Percentiles rank a stretch among this genome's conserved stretches.
Conservation (phyloP, 2,888 invertebrate species). For the Pogonocherus hispidulus region DNA sequence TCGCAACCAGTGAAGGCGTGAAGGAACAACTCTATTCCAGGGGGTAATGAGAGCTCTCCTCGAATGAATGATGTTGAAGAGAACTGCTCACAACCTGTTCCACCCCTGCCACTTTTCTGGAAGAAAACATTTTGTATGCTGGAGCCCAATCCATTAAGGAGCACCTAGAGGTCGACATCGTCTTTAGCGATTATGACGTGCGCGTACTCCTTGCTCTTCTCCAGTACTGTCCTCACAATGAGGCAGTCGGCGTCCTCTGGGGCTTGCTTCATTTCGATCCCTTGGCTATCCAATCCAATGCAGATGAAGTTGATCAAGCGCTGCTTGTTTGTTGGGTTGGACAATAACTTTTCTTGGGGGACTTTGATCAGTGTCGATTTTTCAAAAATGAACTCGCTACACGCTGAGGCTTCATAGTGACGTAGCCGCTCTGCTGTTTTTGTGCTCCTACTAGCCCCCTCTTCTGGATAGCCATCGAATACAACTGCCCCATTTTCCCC, state of each 20-base stretch:
- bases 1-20: background rate
- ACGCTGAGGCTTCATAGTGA: too few species aligned
- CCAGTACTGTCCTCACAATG: conserved; percentile 1
- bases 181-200: background rate
- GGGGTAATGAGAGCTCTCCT: conserved; percentile 5
- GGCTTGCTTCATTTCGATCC: too few species aligned
- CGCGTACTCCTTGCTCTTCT: background rate
- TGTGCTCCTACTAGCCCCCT: too few species aligned
- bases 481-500: too few species aligned
- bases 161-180: background rate
- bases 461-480: too few species aligned
- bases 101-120: background rate
- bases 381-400: too few species aligned
- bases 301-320: too few species aligned
- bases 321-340: too few species aligned
- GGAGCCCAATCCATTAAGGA: background rate
- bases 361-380: too few species aligned
- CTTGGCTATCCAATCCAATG: too few species aligned
- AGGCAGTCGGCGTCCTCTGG: background rate
- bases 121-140: background rate
- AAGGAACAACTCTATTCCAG: conserved; percentile 5
- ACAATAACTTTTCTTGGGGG: too few species aligned
- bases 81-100: conserved; percentile 2
- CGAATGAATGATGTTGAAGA: conserved; percentile 1
- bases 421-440: too few species aligned